These are phyloP conservation scores for Hirudo medicinalis DNA, from an alignment of 1,140 invertebrate species.

Conservation along the genomic window DNA sequence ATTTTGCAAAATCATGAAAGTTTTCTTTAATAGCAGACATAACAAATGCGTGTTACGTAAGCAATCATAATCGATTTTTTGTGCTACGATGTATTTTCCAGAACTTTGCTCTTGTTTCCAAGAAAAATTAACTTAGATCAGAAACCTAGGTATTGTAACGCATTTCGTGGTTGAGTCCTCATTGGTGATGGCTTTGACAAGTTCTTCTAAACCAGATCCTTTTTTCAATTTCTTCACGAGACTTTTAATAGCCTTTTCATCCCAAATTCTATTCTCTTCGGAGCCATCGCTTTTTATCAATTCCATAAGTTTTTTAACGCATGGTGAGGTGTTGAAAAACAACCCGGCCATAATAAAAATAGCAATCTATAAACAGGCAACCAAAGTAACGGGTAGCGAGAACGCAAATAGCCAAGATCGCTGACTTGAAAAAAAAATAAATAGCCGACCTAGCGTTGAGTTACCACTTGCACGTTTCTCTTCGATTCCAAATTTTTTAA, in stretches of 20 bases:
- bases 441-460: background rate
- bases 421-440: constrained; percentile 1
- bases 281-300: constrained; percentile 78
- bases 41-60: background rate
- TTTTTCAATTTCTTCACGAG: constrained; percentile 96
- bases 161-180: constrained; percentile 87
- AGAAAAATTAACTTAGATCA: background rate
- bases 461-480: too few relatives aligned
- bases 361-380: background rate
- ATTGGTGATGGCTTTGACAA: constrained; percentile 82
- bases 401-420: background rate
- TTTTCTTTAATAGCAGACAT: too few relatives aligned
- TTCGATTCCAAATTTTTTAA: too few relatives aligned
- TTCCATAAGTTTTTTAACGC: constrained; percentile 53
- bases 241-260: constrained; percentile 94
- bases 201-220: constrained; percentile 81
- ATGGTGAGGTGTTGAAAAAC: constrained; percentile 18
- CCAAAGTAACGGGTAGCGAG: background rate
- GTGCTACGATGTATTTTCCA: too few relatives aligned
- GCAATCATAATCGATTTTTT: background rate
- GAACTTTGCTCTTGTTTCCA: background rate
- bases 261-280: constrained; percentile 90
- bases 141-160: constrained; percentile 73
- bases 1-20: too few relatives aligned
- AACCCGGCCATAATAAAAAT: constrained; percentile 15